A percentile compares a stretch with the other conserved stretches of the same genome.
phyloP scores from a whole-genome alignment of 2,113 vertebrate genomes.

The Thermophis baileyi region DNA sequence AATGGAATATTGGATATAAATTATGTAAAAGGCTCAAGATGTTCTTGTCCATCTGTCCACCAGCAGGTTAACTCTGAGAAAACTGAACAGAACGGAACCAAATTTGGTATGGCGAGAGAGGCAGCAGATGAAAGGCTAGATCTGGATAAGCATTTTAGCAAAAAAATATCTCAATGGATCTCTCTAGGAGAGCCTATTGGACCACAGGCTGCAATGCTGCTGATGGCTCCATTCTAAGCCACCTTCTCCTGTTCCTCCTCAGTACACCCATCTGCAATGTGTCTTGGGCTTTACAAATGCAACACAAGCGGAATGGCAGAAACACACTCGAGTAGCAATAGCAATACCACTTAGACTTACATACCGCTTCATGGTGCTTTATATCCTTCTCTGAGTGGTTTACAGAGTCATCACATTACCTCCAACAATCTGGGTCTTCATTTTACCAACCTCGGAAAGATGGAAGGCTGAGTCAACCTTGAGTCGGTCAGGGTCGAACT shows the following conservation, averaged over 20 bases:
- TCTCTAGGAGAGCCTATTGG: background rate
- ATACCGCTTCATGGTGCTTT: background rate
- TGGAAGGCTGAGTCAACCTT: background rate
- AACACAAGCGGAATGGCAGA: background rate
- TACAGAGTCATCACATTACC: background rate
- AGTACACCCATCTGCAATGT: background rate
- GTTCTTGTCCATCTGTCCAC: background rate
- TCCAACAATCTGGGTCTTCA: background rate
- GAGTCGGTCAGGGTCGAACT: background rate
- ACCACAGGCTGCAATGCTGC: background rate
- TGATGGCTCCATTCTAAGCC: background rate
- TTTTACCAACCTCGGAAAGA: background rate
- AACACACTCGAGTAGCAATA: background rate
- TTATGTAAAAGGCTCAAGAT: background rate
- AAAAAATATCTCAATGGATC: background rate
- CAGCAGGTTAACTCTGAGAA: background rate
- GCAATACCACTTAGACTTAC: background rate
- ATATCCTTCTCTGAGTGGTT: background rate
- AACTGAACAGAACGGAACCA: background rate
- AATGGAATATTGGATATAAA: background rate
- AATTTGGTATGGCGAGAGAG: background rate
- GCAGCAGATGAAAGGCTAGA: background rate
- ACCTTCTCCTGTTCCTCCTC: background rate
- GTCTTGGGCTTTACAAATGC: background rate
- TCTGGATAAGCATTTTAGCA: background rate